Evolutionary conservation across 2,888 invertebrate genomes (phyloP).

Genomic region (Drosophila cognata): DNA sequence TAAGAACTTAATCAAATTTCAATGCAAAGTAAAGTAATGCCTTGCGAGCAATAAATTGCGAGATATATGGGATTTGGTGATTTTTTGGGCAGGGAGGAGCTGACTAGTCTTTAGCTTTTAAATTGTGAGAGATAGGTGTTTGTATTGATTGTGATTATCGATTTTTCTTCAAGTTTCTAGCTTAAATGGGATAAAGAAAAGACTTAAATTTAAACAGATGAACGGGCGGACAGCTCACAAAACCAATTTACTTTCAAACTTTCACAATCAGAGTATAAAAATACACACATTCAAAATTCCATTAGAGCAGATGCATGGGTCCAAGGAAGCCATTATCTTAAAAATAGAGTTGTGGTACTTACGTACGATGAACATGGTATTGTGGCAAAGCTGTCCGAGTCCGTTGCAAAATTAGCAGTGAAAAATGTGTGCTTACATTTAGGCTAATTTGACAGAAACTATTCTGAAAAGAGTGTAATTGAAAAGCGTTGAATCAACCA

Average conservation of each 20-base stretch:
- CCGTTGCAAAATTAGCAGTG: background rate
- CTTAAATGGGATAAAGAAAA: background rate
- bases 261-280: background rate
- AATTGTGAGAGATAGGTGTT: background rate
- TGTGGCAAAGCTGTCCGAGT: background rate
- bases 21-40: background rate
- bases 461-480: background rate
- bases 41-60: background rate
- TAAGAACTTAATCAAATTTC: background rate
- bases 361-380: background rate
- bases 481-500: background rate
- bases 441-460: background rate
- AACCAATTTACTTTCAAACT: background rate
- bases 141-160: background rate
- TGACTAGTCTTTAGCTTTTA: background rate
- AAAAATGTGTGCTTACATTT: background rate
- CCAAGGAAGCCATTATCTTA: background rate
- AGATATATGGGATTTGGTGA: background rate
- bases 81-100: background rate
- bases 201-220: background rate
- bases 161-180: background rate
- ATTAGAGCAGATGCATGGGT: background rate
- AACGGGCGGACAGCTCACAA: background rate
- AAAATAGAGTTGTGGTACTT: background rate
- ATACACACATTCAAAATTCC: background rate